A percentile compares a stretch with the other conserved stretches of the same genome.
Conservation (phyloP, 2,797 vertebrate genomes). For the Rhinichthys osculus region DNA sequence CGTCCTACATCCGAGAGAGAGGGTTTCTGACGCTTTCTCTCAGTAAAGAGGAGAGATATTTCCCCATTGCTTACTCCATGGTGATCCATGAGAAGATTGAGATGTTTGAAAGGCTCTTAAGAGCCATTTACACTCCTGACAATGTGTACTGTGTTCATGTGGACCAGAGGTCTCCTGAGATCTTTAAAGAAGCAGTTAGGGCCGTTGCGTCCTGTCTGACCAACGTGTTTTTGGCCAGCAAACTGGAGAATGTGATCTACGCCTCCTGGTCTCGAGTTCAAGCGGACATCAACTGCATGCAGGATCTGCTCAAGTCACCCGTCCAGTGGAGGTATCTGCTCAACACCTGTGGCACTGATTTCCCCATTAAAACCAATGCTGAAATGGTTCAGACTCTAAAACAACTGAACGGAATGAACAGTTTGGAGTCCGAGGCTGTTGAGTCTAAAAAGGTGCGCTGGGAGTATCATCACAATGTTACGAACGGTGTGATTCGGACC, state of each 20-base stretch:
- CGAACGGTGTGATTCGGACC: constrained; percentile 63
- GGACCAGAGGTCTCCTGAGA: constrained; percentile 77
- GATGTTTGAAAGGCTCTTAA: constrained; percentile 87
- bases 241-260: constrained; percentile 79
- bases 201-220: constrained; percentile 80
- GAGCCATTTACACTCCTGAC: constrained; percentile 73
- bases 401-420: constrained; percentile 81
- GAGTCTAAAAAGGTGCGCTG: constrained; percentile 75
- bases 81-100: constrained; percentile 87
- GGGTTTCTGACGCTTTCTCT: constrained; percentile 75
- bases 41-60: constrained; percentile 80
- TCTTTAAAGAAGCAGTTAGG: constrained; percentile 74
- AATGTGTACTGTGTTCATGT: constrained; percentile 88
- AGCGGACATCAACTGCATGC: constrained; percentile 89
- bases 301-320: constrained; percentile 76
- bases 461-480: constrained; percentile 76
- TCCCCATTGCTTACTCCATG: constrained; percentile 88
- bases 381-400: constrained; percentile 82
- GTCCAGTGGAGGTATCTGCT: constrained; percentile 86
- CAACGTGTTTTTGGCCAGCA: constrained; percentile 83
- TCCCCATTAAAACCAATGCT: constrained; percentile 87
- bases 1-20: constrained; percentile 68
- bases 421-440: constrained; percentile 81
- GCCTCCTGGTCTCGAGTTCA: constrained; percentile 87
- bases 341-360: constrained; percentile 87